Base-by-base conservation (phyloP, 1,140 invertebrate species). In the Condylostylus longicornis region DNA sequence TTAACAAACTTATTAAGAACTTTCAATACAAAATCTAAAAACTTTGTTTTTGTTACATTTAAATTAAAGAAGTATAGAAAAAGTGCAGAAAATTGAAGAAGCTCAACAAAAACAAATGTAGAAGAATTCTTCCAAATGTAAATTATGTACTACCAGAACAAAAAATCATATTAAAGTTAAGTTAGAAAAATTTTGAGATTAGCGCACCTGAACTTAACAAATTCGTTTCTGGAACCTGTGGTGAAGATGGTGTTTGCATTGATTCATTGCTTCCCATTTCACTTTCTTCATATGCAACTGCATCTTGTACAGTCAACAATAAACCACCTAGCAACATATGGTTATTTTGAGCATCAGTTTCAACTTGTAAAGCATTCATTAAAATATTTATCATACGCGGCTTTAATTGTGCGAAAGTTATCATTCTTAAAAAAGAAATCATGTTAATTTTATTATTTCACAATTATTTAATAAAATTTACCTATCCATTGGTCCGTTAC, bases 321-420 rank as follows among this genome's bases (percentile, higher is more conserved):
- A 90, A 61, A 20, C 82, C 82, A 21, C 77, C 84, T 25, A 93
- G 63, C 15, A 91, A 63, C 78, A 93, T 86, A 49, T 94, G 88
- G 5, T 85, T 84, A 58, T 94, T 94, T 38, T 75, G 70, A 2
- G 84, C 71, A 66, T 93, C 87, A 2, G 74, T 73, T 64, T 93
- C 88, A 20, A 82, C 78, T 66, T 85, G 77, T 14, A 94, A 62
- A 4, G 85, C 82, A 58, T 81, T 83, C 48, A 89, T 81, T 12
- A 94, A 63, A 10, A 90, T 68, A 57, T 90, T 86, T 62, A 86
- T 80, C 2, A 93, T 67, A 32, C 79, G 69, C 2, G 80, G 72
- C 54, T 88, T 84, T 5, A 93, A 64, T 42, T 84, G 80, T 7
- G 75, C 67, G 54, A 90, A 91, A 8, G 76, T 79, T n/a, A 70